Evolutionary conservation across 2,797 vertebrate species (phyloP).

Genomic region (Aotus griseimembra): DNA sequence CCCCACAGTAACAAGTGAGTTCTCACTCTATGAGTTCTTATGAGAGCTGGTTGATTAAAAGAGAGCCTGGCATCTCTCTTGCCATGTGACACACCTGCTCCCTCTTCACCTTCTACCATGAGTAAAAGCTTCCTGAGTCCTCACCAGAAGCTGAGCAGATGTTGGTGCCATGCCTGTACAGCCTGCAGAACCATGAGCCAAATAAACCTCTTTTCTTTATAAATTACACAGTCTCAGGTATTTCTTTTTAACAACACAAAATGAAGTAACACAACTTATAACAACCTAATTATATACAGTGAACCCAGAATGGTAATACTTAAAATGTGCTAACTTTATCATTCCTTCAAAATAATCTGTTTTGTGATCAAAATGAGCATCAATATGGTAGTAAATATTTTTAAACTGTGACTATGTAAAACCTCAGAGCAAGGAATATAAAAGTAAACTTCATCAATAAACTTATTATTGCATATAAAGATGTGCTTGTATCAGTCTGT

Average conservation of each 20-base stretch:
- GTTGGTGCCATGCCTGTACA: no score
- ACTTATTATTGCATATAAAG: neutral
- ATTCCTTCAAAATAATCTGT: conserved; percentile 34
- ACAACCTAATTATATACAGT: neutral
- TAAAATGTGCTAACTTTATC: conserved; percentile 13
- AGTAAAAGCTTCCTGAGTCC: no score
- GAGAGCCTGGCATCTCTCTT: no score
- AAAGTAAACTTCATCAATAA: neutral
- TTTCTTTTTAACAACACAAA: neutral
- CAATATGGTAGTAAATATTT: neutral
- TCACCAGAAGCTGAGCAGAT: no score
- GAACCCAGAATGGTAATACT: neutral
- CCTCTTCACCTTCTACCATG: no score
- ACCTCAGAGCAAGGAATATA: neutral
- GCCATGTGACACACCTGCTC: no score
- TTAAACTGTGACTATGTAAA: neutral
- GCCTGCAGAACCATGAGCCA: no score
- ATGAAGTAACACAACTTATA: neutral
- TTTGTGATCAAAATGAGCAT: neutral
- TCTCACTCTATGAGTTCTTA: no score
- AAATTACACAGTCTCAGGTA: neutral
- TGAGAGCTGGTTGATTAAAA: no score
- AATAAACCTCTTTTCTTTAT: neutral
- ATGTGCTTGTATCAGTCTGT: neutral
- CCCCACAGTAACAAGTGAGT: no score